Evolutionary conservation across 2,113 vertebrate genomes (phyloP), one percentile per base, ranked within the genome.

Genomic region (Dipodomys merriami): DNA sequence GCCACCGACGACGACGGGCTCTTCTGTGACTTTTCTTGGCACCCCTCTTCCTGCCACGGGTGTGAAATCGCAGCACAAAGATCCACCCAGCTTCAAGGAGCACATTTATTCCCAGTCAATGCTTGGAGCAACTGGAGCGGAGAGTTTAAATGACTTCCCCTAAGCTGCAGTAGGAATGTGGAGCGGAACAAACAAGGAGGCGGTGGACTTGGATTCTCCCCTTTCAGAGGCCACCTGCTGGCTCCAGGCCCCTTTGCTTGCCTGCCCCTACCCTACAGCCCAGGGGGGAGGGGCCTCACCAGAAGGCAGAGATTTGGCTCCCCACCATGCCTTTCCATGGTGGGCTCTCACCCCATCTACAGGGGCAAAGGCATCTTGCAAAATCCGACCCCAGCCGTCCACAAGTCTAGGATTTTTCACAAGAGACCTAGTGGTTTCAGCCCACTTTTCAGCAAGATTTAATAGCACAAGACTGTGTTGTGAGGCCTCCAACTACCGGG

Each of bases 381-480:
- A 86, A 96, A 79, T 95, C 96, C 91, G 88, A 92, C 77, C 64
- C 60, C 80, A 81, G 81, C 86, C 8, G 0, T 94, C 69, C 57
- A 73, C 86, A 73, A 53, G 86, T 86, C 92, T 95, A 89, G 33
- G 90, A 91, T 89, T 96, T 96, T 96, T 96, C 95, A 90, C 95
- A 92, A 62, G 95, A 91, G 95, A 95, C 81, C 72, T 35, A 79
- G 81, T 90, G 94, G 83, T 94, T 95, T 96, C 96, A 95, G 93
- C 78, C 77, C 81, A 91, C 93, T 94, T 96, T 97, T 91, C 95
- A 97, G 89, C 84, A 95, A 94, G 94, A 96, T 94, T 96, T 93
- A 93, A 94, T 85, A 95, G 94, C 73, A 91, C 65, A 79, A 95
- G 95, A 73, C 25, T 49, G 10, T 35, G 35, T 91, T 35, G 81